A percentile compares a stretch with the other conserved stretches of the same genome.
These are phyloP conservation scores for Pseudomyrmex sp. DNA, from an alignment of 1,140 invertebrate species.

Conservation along the genomic window DNA sequence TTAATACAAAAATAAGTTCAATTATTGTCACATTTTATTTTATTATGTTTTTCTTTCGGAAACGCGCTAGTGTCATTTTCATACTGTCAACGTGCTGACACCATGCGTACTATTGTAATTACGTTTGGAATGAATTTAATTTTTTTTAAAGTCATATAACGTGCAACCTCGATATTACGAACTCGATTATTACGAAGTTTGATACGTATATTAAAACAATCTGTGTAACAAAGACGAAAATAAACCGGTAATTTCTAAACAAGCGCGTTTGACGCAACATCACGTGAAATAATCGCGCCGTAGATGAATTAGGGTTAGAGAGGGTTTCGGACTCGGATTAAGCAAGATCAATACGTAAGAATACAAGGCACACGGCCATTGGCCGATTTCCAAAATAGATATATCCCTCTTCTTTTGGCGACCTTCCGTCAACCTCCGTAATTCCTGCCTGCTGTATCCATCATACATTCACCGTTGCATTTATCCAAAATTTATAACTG, in stretches of 20 bases:
- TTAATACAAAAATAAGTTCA: too few relatives aligned
- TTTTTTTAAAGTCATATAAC: too few relatives aligned
- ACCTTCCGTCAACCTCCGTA: background rate
- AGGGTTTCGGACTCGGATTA: slow-evolving; percentile 11
- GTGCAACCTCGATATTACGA: too few relatives aligned
- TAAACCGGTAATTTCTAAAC: slow-evolving; percentile 6
- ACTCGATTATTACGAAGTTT: too few relatives aligned
- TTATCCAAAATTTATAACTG: background rate
- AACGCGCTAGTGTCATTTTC: too few relatives aligned
- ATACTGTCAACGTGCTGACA: too few relatives aligned
- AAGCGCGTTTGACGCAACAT: background rate
- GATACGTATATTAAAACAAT: too few relatives aligned
- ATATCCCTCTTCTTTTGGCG: slow-evolving; percentile 37
- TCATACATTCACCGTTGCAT: slow-evolving; percentile 14
- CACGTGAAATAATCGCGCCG: slow-evolving; percentile 30
- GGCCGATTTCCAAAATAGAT: slow-evolving; percentile 55
- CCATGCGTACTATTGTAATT: too few relatives aligned
- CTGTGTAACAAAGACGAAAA: background rate
- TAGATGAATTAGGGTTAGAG: slow-evolving; percentile 40
- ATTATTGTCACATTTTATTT: too few relatives aligned
- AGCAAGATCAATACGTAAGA: slow-evolving; percentile 54
- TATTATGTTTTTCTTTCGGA: too few relatives aligned
- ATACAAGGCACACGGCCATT: slow-evolving; percentile 50
- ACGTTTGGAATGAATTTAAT: too few relatives aligned
- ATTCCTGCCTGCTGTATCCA: background rate